Conservation (phyloP, 2,797 vertebrate species). For the Acanthopagrus latus region DNA sequence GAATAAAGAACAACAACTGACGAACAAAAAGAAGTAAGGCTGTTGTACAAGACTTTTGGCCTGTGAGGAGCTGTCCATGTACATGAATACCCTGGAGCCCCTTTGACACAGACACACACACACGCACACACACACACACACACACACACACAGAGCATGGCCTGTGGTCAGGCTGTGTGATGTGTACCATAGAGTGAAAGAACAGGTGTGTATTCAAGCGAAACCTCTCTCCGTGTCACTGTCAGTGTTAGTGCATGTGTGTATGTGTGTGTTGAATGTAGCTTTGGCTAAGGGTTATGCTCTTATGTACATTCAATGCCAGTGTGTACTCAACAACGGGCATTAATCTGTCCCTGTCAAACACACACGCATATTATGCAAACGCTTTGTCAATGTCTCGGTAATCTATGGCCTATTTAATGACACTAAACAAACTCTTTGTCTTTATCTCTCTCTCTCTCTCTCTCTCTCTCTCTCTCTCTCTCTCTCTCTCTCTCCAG, state of each 20-base stretch:
- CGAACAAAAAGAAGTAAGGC: slow-evolving; percentile 39
- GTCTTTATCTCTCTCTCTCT: neutral
- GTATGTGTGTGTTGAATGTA: slow-evolving; percentile 26
- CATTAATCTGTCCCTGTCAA: slow-evolving; percentile 22
- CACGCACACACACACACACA: slow-evolving; percentile 42
- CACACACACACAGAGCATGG: slow-evolving; percentile 39
- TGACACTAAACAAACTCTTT: slow-evolving; percentile 27
- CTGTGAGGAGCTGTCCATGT: slow-evolving; percentile 68
- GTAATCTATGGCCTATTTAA: slow-evolving; percentile 43
- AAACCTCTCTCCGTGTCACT: slow-evolving; percentile 71
- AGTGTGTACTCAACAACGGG: slow-evolving; percentile 45
- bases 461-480: too few relatives aligned
- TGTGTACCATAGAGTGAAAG: slow-evolving; percentile 74
- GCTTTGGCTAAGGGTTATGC: slow-evolving; percentile 33
- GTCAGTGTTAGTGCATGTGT: slow-evolving; percentile 53
- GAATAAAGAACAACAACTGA: slow-evolving; percentile 33
- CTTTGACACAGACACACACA: slow-evolving; percentile 35
- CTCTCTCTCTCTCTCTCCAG: too few relatives aligned
- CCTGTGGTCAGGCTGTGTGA: slow-evolving; percentile 68
- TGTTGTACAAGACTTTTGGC: slow-evolving; percentile 64
- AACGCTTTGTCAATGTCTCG: slow-evolving; percentile 37
- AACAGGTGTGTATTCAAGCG: slow-evolving; percentile 80
- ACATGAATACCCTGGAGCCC: slow-evolving; percentile 62
- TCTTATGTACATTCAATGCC: slow-evolving; percentile 53
- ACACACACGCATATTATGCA: slow-evolving; percentile 9